Evolutionary conservation across 1,140 invertebrate genomes (phyloP).

Genomic region (Cotesia glomerata): DNA sequence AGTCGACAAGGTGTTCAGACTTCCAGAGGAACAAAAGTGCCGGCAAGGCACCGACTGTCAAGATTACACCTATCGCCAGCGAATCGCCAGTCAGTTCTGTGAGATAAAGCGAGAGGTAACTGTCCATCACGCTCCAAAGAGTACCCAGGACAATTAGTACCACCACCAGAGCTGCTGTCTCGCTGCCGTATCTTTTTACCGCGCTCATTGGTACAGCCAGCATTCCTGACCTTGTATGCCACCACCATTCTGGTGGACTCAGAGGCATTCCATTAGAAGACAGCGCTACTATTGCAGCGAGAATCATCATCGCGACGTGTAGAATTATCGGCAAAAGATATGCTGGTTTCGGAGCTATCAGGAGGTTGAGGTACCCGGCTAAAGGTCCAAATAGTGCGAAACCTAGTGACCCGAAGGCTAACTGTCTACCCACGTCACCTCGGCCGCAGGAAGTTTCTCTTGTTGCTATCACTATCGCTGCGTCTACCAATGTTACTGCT

Average conservation of each 20-base stretch:
- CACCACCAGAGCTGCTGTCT: constrained; percentile 72
- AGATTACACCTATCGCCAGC: constrained; percentile 70
- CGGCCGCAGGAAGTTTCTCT: constrained; percentile 78
- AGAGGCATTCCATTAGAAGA: constrained; percentile 73
- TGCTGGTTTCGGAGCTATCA: constrained; percentile 44
- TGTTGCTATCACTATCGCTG: constrained; percentile 80
- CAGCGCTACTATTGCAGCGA: constrained; percentile 71
- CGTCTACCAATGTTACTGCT: constrained; percentile 73
- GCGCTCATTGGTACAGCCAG: constrained; percentile 75
- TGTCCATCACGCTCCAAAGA: constrained; percentile 80
- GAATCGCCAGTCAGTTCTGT: constrained; percentile 65
- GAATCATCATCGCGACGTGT: constrained; percentile 68
- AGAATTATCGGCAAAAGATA: constrained; percentile 66
- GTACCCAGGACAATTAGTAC: constrained; percentile 75
- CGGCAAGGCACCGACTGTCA: constrained; percentile 70
- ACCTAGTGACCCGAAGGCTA: constrained; percentile 77
- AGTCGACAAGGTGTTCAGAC: constrained; percentile 82
- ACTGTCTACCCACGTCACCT: constrained; percentile 80
- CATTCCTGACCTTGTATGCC: constrained; percentile 79
- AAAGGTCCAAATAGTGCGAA: constrained; percentile 75
- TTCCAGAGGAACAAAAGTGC: constrained; percentile 77
- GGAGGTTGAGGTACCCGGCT: constrained; percentile 61
- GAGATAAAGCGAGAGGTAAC: constrained; percentile 76
- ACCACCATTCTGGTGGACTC: constrained; percentile 82
- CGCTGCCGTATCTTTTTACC: constrained; percentile 74